A percentile compares a stretch with the other conserved stretches of the same genome.
These are phyloP conservation scores for Aurelia coerulea DNA, from an alignment of 30 jellyfish, hydroid and myxozoan genomes.

Conservation along the genomic window DNA sequence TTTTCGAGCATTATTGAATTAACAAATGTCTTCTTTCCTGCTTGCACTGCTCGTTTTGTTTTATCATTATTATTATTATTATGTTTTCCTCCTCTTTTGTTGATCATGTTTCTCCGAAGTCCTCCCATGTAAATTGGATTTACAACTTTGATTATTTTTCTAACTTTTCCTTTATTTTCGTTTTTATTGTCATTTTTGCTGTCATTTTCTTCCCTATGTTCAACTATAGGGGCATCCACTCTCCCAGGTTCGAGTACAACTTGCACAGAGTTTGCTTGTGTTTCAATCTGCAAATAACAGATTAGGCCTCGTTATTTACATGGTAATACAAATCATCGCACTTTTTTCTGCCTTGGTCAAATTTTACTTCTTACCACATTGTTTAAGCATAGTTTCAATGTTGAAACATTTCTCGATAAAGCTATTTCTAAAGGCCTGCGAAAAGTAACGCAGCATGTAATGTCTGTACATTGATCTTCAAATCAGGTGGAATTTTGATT, in stretches of 20 bases:
- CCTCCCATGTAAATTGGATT: slow-evolving; percentile 45
- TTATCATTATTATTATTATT: slow-evolving; percentile 1
- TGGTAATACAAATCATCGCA: no score
- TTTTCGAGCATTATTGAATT: slow-evolving; percentile 79
- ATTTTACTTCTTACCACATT: no score
- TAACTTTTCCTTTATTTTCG: slow-evolving; percentile 14
- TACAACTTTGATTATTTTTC: slow-evolving; percentile 30
- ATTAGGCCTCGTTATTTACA: no score
- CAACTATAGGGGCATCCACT: slow-evolving; percentile 19
- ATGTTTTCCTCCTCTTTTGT: background rate
- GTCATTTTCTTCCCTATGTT: background rate
- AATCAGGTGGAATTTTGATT: no score
- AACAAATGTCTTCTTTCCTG: slow-evolving; percentile 78
- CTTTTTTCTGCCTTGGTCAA: no score
- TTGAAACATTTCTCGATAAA: no score
- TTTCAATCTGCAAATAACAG: slow-evolving; percentile 22
- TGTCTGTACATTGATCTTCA: no score
- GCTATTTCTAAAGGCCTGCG: no score
- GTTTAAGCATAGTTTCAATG: no score
- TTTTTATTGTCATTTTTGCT: slow-evolving; percentile 3
- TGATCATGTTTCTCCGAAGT: slow-evolving; percentile 26
- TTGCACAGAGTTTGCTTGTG: slow-evolving; percentile 72
- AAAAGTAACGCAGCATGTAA: no score
- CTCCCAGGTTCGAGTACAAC: slow-evolving; percentile 70
- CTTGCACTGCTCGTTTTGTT: slow-evolving; percentile 41